Evolutionary conservation across 1,140 invertebrate genomes (phyloP), one percentile per base, ranked within the genome.

Genomic region (Cecropterus lyciades): DNA sequence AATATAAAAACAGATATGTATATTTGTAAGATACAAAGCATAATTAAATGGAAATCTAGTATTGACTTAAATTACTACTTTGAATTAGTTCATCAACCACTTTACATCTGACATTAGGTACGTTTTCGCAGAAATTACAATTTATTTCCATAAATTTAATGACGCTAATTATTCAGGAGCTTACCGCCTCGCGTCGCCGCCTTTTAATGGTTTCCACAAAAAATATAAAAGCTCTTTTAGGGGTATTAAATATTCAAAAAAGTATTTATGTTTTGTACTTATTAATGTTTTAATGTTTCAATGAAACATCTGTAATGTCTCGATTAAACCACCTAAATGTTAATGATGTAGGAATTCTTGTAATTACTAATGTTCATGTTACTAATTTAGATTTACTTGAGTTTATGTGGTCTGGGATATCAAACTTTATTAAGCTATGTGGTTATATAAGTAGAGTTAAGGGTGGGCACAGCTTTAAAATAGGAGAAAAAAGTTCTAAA

Each of bases 101-200:
- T 43, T 43, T 43, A 43, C 40, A 57, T 27, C 14, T 59, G 43
- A 48, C 24, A 48, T 33, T 59, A 15, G 16, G 43, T 59, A 59
- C 43, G 24, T 59, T 59, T 59, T 46, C 56, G 7, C 11, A 30
- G 15, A 33, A 59, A 59, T 59, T 59, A 59, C 20, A 59, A 59
- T 59, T 59, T 59, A 59, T 59, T 59, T 59, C 56, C 56, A 59
- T 60, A 60, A 60, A 60, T 60, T 60, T 60, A 60, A 60, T 60
- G 57, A 60, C 30, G 57, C 57, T 60, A 60, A 60, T 60, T 60
- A 60, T 60, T 60, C 57, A 55, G 57, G 11, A 46, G 57, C 57
- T 60, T 60, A 60, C 57, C 27, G 57, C 27, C 30, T 56, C 57
- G 57, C 45, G 45, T 60, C 27, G 27, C 27, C 52, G 52, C 43